Evolutionary conservation across 1,140 invertebrate species (phyloP).

Genomic region (Gonatopus flavifemur): DNA sequence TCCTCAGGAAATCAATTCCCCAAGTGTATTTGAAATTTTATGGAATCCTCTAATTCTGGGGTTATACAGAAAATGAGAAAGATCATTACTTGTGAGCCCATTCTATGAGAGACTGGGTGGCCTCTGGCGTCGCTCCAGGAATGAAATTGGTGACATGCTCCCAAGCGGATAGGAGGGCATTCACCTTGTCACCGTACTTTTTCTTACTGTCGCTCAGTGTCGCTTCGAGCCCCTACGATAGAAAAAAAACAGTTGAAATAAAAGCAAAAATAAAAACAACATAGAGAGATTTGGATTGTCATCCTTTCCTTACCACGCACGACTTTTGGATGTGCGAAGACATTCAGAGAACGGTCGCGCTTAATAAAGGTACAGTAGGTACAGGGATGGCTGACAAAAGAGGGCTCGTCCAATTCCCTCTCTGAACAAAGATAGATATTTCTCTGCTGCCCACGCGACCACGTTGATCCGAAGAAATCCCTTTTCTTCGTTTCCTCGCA

Average conservation of each 20-base stretch:
- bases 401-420: background rate
- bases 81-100: constrained; percentile 61
- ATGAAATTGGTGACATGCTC: constrained; percentile 61
- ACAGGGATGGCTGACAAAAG: background rate
- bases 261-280: constrained; percentile 8
- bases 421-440: background rate
- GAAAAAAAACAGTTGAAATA: constrained; percentile 14
- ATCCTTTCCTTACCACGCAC: constrained; percentile 46
- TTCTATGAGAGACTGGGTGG: constrained; percentile 58
- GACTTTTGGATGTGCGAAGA: constrained; percentile 55
- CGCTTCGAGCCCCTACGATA: constrained; percentile 58
- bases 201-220: constrained; percentile 61
- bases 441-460: background rate
- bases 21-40: background rate
- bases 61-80: constrained; percentile 23
- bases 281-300: background rate
- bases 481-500: background rate
- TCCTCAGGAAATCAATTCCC: background rate
- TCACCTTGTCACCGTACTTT: constrained; percentile 62
- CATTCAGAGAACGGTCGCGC: constrained; percentile 51
- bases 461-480: background rate
- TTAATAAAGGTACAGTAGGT: constrained; percentile 19
- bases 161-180: constrained; percentile 61
- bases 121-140: constrained; percentile 54
- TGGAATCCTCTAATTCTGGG: constrained; percentile 3